Evolutionary conservation across 92 coral and sea anemone genomes (phyloP), one percentile per base, ranked within the genome.

Genomic region (Paragorgia papillata): DNA sequence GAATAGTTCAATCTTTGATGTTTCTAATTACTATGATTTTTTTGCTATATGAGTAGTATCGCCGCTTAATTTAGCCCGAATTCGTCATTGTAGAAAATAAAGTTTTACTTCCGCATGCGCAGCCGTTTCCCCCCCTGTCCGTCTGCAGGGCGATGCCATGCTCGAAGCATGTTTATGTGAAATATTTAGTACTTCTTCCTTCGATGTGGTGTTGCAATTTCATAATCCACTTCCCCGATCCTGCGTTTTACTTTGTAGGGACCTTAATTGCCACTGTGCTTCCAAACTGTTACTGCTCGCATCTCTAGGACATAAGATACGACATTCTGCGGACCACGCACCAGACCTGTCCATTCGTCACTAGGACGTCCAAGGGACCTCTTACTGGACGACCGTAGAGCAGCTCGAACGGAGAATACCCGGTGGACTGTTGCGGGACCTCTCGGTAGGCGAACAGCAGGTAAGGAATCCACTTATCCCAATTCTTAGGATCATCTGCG

Each of bases 381-480:
- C 81, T 34, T 4, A 81, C 85, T 7, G 73, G 57, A 24, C 81
- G 74, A 66, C 83, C 79, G 55, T 46, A 67, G 49, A 79, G 43
- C 21, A 79, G 50, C 34, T 54, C 79, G 54, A 79, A 79, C 24
- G 74, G 81, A 18, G 81, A 39, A 40, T 57, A 81, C 0, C 81
- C 81, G 17, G 66, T 81, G 25, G 84, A 77, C n/a, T 62, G 76
- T 55, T 85, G 89, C 0, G 89, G 82, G 0, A 85, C 85, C 65
- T 85, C 82, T 9, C 84, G 74, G 39, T 80, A 73, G 1, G 87
- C 73, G 50, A 83, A 83, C 31, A 87, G 26, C 5, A 85, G 35
- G 3, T 79, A 66, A 24, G 74, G 61, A 35, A 81, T 66, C 18
- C 55, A 85, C 19, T 69, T 63, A 35, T 65, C 54, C 79, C 79